Conservation (phyloP, 2,113 vertebrate genomes). For the Helogale parvula region DNA sequence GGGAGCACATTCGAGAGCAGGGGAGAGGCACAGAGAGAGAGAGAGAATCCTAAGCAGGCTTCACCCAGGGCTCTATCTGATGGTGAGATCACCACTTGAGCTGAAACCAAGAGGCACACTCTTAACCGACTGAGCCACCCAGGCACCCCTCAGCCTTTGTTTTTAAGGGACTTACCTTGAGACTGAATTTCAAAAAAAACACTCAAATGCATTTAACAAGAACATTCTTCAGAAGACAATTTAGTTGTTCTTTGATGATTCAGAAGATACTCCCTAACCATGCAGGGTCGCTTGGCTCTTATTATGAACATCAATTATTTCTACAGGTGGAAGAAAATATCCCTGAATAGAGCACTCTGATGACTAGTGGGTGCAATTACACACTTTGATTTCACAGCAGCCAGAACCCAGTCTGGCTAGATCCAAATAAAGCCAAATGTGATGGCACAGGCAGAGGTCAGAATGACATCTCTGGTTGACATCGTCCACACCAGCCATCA, state of each 20-base stretch:
- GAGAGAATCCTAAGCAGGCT: background rate
- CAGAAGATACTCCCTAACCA: background rate
- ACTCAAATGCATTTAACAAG: background rate
- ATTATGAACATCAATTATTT: background rate
- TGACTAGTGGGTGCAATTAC: background rate
- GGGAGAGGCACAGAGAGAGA: background rate
- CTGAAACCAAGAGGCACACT: background rate
- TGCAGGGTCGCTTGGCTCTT: background rate
- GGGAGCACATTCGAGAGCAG: background rate
- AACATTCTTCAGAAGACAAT: background rate
- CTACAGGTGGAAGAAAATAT: background rate
- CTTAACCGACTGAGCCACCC: background rate
- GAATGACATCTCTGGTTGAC: background rate
- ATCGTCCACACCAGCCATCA: accelerated
- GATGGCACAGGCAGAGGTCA: background rate
- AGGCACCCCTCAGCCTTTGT: background rate
- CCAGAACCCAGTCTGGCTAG: background rate
- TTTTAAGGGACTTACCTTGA: background rate
- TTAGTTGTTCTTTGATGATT: background rate
- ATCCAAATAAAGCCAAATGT: background rate
- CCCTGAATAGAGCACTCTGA: background rate
- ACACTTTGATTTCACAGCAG: background rate
- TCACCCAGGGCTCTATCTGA: background rate
- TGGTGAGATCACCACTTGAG: background rate
- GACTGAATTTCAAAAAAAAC: constrained; percentile 4